Evolutionary conservation across 2,888 invertebrate genomes (phyloP), one percentile per base, ranked within the genome.

Genomic region (Coenonympha arcania): DNA sequence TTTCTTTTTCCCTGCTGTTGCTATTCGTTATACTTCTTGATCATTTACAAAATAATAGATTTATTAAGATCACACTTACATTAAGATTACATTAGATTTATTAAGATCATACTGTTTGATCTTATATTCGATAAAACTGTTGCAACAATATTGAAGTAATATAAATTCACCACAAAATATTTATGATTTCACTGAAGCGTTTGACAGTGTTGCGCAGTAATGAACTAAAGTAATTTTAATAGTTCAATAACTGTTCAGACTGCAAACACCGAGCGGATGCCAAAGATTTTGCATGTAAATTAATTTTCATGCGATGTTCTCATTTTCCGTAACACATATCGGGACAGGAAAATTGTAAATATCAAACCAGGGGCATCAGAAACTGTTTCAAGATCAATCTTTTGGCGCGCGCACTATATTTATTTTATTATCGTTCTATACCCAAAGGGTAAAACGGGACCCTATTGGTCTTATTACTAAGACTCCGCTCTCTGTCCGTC

Each of bases 261-360:
- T 45, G 48, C 42, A 48, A 48, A 39, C 48, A 46, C 6, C 19
- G 22, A 34, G 44, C 43, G 40, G 50, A 47, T 55, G 52, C 52
- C 52, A 52, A 52, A 36, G 31, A 34, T 40, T 39, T 39, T 33
- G 20, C 16, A 28, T 26, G 20, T 20, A 42, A 37, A 41, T 48
- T 44, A 37, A 44, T 51, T 54, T 46, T 34, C 18, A 46, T 43
- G 39, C 39, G 39, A 39, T 39, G 33, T 43, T 13, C 41, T 20
- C 31, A 41, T 51, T 48, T 43, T 43, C 43, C 43, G 20, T 43
- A 22, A 31, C 43, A 19, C 13, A 31, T 43, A 33, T 43, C 19
- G 20, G 11, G 31, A 31, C 19, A 31, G 43, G 22, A 13, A 43
- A 15, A 22, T 24, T 24, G 22, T 24, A 20, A 22, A 13, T 22